These are phyloP conservation scores for Phoeniculus purpureus DNA, from an alignment of 2,797 vertebrate genomes.

Conservation along the genomic window DNA sequence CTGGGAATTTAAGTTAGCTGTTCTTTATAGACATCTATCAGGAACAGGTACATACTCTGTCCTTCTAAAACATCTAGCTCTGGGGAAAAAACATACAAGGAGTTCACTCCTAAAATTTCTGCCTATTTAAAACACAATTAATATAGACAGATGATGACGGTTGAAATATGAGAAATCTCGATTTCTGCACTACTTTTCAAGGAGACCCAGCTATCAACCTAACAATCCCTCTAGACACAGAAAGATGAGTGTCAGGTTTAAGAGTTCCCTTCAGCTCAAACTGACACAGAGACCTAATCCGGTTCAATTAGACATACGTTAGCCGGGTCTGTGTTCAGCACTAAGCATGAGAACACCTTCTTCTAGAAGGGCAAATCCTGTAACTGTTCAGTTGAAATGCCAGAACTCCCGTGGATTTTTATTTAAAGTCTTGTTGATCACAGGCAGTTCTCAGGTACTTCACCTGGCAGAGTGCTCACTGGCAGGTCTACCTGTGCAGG, in stretches of 20 bases:
- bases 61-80: neutral
- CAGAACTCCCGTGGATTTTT: neutral
- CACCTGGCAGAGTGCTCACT: neutral
- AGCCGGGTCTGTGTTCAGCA: neutral
- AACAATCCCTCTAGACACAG: neutral
- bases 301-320: neutral
- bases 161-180: neutral
- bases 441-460: neutral
- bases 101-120: neutral
- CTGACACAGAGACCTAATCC: neutral
- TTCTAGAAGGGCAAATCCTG: neutral
- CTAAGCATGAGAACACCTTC: neutral
- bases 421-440: neutral
- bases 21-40: neutral
- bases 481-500: neutral
- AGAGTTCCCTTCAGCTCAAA: neutral
- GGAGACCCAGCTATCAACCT: neutral
- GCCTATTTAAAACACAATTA: neutral
- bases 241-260: slow-evolving; percentile 10
- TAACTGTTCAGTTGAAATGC: neutral
- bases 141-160: neutral
- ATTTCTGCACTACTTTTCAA: neutral
- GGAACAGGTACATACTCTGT: neutral
- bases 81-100: neutral
- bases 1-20: neutral